Evolutionary conservation across 2,113 vertebrate species (phyloP).

Genomic region (Balaeniceps rex): DNA sequence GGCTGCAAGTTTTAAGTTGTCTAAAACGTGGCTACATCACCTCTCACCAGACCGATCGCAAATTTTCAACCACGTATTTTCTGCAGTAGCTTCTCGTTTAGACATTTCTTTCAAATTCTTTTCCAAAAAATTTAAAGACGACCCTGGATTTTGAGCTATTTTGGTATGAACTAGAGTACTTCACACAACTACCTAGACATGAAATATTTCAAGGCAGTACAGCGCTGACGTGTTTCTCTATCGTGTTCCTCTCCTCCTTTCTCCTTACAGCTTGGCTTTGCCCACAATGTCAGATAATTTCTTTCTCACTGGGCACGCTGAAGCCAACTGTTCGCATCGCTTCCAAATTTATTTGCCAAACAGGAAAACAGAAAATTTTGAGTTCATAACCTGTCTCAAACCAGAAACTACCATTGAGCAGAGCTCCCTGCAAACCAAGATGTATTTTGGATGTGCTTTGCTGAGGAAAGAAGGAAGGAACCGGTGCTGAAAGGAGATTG

Average conservation of each 20-base stretch:
- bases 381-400: not conserved
- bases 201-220: not conserved
- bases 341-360: not conserved
- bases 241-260: not conserved
- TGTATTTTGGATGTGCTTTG: not conserved
- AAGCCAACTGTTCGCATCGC: not conserved
- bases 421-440: not conserved
- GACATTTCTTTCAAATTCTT: not conserved
- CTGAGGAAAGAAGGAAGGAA: not conserved
- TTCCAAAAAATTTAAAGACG: not conserved
- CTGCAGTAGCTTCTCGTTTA: not conserved
- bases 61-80: not conserved
- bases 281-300: not conserved
- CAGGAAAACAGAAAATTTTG: not conserved
- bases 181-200: not conserved
- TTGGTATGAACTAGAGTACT: not conserved
- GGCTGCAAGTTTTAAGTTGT: too few species aligned
- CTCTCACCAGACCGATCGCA: not conserved
- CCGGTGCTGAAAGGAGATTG: accelerated
- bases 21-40: accelerated
- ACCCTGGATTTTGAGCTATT: not conserved
- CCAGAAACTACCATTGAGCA: accelerated
- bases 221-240: not conserved
- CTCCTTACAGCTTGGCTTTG: not conserved
- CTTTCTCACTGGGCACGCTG: not conserved